These are phyloP conservation scores for Alca torda DNA, from an alignment of 2,797 vertebrate species.

Conservation along the genomic window DNA sequence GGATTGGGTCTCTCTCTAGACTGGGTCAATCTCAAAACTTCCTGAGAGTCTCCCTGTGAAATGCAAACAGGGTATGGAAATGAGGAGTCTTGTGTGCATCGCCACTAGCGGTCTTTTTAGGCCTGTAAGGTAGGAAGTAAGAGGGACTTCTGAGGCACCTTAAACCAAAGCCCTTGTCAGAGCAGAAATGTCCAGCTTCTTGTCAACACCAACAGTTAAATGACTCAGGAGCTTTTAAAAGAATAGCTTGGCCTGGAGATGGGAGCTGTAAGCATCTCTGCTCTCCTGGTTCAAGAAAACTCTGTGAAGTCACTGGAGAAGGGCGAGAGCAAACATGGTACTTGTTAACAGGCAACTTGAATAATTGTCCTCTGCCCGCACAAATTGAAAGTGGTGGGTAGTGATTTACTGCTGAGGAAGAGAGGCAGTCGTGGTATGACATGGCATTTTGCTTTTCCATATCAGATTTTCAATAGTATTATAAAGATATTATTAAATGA, in stretches of 20 bases:
- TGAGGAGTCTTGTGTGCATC: background rate
- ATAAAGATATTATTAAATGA: background rate
- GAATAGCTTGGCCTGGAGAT: conserved; percentile 22
- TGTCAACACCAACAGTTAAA: background rate
- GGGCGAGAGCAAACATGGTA: background rate
- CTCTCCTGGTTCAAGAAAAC: background rate
- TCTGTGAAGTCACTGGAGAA: background rate
- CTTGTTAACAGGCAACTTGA: background rate
- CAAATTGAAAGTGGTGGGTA: background rate
- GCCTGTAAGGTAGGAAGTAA: background rate
- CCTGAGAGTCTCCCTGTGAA: background rate
- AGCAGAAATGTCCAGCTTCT: background rate
- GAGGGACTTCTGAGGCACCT: background rate
- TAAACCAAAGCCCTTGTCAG: background rate
- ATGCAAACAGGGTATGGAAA: background rate
- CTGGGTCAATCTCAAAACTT: background rate
- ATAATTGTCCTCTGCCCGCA: background rate
- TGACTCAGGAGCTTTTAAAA: background rate
- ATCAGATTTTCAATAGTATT: background rate
- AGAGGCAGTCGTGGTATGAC: background rate
- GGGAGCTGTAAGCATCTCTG: background rate
- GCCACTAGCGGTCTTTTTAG: background rate
- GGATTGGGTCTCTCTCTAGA: background rate
- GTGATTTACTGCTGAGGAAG: background rate
- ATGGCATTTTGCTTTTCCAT: background rate